These are phyloP conservation scores for Acrocephalus scirpaceus DNA, from an alignment of 2,797 vertebrate species.

Conservation along the genomic window DNA sequence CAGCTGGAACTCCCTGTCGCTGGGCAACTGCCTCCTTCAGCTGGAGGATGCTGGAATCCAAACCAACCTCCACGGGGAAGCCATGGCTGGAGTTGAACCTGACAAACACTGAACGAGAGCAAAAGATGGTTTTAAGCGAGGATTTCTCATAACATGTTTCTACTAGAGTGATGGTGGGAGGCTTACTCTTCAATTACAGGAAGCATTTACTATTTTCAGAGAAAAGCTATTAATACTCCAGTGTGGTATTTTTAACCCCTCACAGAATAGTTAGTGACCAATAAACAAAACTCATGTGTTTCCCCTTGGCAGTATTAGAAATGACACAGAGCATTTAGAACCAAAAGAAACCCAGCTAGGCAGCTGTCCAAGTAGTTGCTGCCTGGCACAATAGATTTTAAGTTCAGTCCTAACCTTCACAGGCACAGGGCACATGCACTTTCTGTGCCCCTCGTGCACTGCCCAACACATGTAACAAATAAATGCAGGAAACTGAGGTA, in stretches of 20 bases:
- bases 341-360: background rate
- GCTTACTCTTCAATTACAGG: background rate
- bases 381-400: background rate
- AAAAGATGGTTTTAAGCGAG: background rate
- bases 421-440: background rate
- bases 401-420: background rate
- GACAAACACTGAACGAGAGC: constrained; percentile 82
- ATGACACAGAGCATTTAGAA: background rate
- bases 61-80: constrained; percentile 84
- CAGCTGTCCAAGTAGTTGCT: background rate
- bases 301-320: background rate
- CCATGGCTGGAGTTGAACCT: constrained; percentile 87
- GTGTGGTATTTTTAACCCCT: background rate
- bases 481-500: background rate
- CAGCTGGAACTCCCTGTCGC: constrained; percentile 84
- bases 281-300: background rate
- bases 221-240: background rate
- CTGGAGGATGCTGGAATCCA: constrained; percentile 79
- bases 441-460: background rate
- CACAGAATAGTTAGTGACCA: background rate
- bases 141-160: background rate
- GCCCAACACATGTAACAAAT: background rate
- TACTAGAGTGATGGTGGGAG: background rate
- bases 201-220: background rate
- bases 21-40: constrained; percentile 87